Evolutionary conservation across 2,888 invertebrate genomes (phyloP).

Genomic region (Hylaea fasciaria): DNA sequence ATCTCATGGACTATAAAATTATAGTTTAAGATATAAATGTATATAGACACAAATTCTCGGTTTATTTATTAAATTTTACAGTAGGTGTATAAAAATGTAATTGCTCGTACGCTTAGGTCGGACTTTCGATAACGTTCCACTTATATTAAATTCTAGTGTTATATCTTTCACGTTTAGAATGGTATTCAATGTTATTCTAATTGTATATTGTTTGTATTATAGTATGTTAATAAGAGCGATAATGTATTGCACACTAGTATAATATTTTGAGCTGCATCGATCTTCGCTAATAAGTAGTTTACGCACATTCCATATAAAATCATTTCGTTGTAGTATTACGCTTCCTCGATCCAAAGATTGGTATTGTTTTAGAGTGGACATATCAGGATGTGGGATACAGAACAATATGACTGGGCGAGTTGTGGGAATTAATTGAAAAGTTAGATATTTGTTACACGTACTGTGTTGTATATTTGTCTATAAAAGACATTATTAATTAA

Average conservation of each 20-base stretch:
- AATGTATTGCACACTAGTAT: constrained; percentile 59
- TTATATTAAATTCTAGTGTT: constrained; percentile 55
- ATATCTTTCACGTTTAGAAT: constrained; percentile 60
- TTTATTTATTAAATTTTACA: constrained; percentile 69
- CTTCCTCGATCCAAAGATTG: constrained; percentile 77
- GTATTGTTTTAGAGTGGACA: constrained; percentile 52
- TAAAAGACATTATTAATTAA: constrained; percentile 21
- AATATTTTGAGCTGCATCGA: constrained; percentile 41
- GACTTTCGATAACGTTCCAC: constrained; percentile 67
- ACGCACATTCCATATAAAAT: constrained; percentile 72
- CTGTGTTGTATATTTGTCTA: constrained; percentile 24
- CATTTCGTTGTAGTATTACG: constrained; percentile 56
- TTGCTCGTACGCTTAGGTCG: constrained; percentile 51
- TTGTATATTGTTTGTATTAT: constrained; percentile 65
- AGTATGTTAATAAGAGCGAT: constrained; percentile 53
- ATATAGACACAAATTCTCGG: constrained; percentile 66
- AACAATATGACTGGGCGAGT: not conserved
- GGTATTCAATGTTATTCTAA: constrained; percentile 70
- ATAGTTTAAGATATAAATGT: constrained; percentile 56
- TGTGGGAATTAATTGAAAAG: not conserved
- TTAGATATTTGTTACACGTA: constrained; percentile 25
- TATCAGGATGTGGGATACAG: constrained; percentile 31
- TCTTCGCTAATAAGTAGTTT: constrained; percentile 43
- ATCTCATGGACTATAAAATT: constrained; percentile 68
- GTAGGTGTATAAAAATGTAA: constrained; percentile 58